Percentiles rank a stretch among this genome's conserved stretches.
phyloP scores from a whole-genome alignment of 2,113 vertebrate species.

The Platycercus adscitus region DNA sequence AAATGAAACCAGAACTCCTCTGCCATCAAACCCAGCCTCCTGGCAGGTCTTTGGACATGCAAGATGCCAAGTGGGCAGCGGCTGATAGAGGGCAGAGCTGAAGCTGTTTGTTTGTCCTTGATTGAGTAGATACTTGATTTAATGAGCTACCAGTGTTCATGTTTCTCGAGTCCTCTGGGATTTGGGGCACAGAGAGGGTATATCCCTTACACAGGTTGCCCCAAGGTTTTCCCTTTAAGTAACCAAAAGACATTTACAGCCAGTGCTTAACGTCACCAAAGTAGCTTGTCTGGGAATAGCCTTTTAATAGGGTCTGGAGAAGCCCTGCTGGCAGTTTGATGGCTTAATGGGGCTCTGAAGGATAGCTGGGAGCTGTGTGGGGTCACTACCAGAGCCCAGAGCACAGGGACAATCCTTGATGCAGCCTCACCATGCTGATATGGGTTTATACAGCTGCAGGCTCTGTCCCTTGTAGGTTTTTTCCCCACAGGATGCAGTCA shows the following conservation, averaged over 20 bases:
- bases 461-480: not conserved
- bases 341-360: not conserved
- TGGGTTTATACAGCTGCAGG: not conserved
- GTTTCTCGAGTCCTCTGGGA: not conserved
- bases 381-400: not conserved
- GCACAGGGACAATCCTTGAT: not conserved
- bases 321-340: not conserved
- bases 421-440: accelerated
- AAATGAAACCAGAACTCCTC: not conserved
- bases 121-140: not conserved
- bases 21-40: not conserved
- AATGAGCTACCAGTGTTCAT: not conserved
- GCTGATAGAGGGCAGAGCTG: not conserved
- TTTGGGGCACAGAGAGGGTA: not conserved
- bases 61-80: not conserved
- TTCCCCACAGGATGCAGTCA: accelerated
- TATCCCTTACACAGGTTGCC: not conserved
- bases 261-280: not conserved
- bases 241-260: not conserved
- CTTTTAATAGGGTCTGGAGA: not conserved
- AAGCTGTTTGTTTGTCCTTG: not conserved
- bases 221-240: not conserved
- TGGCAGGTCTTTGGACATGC: not conserved
- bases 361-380: not conserved
- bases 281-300: not conserved